These are phyloP conservation scores for Cheiracanthium punctorium DNA, from an alignment of 2,888 invertebrate genomes.

Conservation along the genomic window DNA sequence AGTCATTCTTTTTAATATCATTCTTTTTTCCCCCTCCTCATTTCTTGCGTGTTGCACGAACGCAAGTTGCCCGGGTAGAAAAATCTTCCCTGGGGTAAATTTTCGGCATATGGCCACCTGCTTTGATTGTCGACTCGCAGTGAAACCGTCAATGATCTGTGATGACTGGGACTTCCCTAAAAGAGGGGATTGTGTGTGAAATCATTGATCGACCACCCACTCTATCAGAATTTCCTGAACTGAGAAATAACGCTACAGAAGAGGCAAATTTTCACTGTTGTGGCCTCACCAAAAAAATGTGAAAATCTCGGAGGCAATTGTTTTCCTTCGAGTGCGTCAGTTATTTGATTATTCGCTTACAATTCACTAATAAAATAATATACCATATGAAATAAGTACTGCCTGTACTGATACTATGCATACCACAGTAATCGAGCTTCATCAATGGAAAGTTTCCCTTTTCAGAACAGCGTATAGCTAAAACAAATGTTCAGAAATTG, in stretches of 20 bases:
- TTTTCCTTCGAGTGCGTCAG: no score
- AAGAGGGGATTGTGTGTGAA: not conserved
- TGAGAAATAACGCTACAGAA: not conserved
- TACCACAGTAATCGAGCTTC: no score
- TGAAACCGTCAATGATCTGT: constrained; percentile 56
- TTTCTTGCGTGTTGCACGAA: not conserved
- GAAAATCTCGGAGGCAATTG: no score
- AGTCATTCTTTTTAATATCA: not conserved
- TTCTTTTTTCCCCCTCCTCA: not conserved
- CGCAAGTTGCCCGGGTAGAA: not conserved
- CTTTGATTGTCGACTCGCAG: constrained; percentile 38
- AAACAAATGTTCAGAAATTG: no score
- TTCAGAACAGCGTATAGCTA: no score
- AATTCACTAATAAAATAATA: no score
- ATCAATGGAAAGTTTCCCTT: no score
- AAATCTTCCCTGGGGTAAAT: constrained; percentile 42
- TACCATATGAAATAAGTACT: no score
- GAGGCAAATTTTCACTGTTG: no score
- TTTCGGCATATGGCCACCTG: constrained; percentile 46
- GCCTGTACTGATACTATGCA: no score
- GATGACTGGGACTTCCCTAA: not conserved
- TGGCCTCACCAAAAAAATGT: no score
- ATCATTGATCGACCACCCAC: not conserved
- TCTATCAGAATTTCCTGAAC: not conserved
- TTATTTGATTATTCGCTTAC: no score